Conservation (phyloP, 2,888 invertebrate genomes). For the Schrankia costaestrigalis region DNA sequence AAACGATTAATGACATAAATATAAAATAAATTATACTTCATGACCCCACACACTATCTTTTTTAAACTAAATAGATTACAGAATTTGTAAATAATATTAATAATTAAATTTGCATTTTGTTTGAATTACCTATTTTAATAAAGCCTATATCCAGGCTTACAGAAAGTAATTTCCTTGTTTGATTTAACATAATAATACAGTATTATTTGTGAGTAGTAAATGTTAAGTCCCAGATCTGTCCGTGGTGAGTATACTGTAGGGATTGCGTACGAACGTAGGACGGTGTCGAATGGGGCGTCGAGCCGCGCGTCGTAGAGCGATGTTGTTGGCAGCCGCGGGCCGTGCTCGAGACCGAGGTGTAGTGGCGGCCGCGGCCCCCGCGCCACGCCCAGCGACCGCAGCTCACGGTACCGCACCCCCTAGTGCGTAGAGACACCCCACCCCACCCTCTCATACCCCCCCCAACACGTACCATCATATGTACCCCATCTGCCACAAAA, state of each 20-base stretch:
- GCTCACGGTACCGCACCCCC: constrained; percentile 65
- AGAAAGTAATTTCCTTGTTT: too few species aligned
- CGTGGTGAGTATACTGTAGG: constrained; percentile 59
- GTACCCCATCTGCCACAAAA: constrained; percentile 7
- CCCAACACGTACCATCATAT: constrained; percentile 9
- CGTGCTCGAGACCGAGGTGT: constrained; percentile 79
- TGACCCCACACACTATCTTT: constrained; percentile 31
- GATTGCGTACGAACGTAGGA: constrained; percentile 67
- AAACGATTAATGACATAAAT: too few species aligned
- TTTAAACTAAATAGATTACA: too few species aligned
- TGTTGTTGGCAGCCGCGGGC: constrained; percentile 79
- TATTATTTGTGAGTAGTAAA: too few species aligned
- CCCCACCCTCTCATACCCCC: constrained; percentile 1
- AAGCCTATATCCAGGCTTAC: too few species aligned
- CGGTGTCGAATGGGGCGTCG: constrained; percentile 74
- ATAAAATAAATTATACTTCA: constrained; percentile 53
- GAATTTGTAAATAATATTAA: too few species aligned
- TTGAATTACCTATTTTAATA: too few species aligned
- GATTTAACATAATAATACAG: too few species aligned
- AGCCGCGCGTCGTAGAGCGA: constrained; percentile 75
- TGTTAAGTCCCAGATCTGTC: constrained; percentile 41
- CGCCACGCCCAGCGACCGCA: constrained; percentile 76
- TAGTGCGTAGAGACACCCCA: constrained; percentile 19
- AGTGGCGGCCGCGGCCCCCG: constrained; percentile 78
- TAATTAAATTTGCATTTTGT: too few species aligned